These are phyloP conservation scores for Propithecus coquereli DNA, from an alignment of 2,113 vertebrate species.

Conservation along the genomic window DNA sequence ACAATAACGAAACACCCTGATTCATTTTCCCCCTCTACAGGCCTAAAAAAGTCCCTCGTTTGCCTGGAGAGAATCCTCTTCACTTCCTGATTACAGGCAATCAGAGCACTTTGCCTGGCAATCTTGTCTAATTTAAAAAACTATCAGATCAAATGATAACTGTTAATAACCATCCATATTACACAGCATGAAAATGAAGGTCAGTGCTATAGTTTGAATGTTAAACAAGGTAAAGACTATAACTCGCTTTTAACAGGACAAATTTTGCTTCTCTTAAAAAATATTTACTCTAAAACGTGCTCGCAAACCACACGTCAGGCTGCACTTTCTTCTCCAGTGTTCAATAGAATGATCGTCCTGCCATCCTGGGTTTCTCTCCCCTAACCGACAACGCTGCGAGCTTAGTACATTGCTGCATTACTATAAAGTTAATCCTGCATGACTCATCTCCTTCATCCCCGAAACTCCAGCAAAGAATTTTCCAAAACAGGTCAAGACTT, in stretches of 20 bases:
- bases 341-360: background rate
- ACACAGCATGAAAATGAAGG: conserved; percentile 74
- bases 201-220: conserved; percentile 70
- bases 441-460: background rate
- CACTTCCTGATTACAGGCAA: conserved; percentile 79
- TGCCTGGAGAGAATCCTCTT: conserved; percentile 65
- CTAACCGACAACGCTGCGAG: background rate
- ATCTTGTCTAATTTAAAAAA: conserved; percentile 80
- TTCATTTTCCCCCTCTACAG: conserved; percentile 39
- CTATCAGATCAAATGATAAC: conserved; percentile 73
- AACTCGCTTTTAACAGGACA: background rate
- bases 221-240: conserved; percentile 43
- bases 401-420: background rate
- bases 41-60: conserved; percentile 54
- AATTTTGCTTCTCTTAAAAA: background rate
- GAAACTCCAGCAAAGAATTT: background rate
- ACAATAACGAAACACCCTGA: conserved; percentile 31
- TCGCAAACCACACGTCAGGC: background rate
- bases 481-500: background rate
- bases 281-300: background rate
- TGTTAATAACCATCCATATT: conserved; percentile 74
- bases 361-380: background rate
- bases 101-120: conserved; percentile 69
- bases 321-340: background rate
- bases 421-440: background rate